Evolutionary conservation across 2,888 invertebrate species (phyloP), one percentile per base, ranked within the genome.

Genomic region (Agapetus fuscipes): DNA sequence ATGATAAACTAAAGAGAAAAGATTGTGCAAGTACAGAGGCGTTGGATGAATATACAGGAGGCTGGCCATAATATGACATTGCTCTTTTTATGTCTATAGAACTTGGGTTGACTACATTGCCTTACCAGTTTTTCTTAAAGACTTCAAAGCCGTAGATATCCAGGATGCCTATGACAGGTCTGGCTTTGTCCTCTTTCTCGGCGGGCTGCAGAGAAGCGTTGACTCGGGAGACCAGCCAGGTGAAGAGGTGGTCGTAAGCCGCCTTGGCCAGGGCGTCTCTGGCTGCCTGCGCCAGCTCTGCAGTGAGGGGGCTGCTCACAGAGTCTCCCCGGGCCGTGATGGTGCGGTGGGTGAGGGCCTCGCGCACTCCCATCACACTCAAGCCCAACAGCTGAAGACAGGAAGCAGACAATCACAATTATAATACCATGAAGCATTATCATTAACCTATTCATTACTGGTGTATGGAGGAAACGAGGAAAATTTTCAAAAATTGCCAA

Each of bases 121-220:
- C n/a, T 56, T 53, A 84, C 82, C 85, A 85, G 57, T 94, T 94
- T 50, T 77, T 82, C 36, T 85, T 77, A 67, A 94, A 91, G 49
- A 94, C 89, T 63, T 94, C 93, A 58, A 94, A 94, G 33, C 93
- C 94, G 54, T 94, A 94, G 52, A 94, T 94, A 59, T 94, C 93
- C 49, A 94, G 64, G 50, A 94, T 87, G 2, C 93, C 93, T 64
- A 93, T 87, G 1, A 90, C 83, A 2, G 74, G 72, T 14, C 78
- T 79, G 43, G 69, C 71, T n/a, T n/a, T n/a, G 20, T 9, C 9
- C 1, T 66, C 62, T 30, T 66, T 64, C 12, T 71, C 62, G 7
- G 52, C 43, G 0, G 81, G 74, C 38, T 79, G 75, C 15, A 90
- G 62, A 0, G 88, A 84, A 17, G 73, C 61, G 62, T 93, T 93